Evolutionary conservation across 2,797 vertebrate genomes (phyloP).

Genomic region (Lindbergichthys nudifrons): DNA sequence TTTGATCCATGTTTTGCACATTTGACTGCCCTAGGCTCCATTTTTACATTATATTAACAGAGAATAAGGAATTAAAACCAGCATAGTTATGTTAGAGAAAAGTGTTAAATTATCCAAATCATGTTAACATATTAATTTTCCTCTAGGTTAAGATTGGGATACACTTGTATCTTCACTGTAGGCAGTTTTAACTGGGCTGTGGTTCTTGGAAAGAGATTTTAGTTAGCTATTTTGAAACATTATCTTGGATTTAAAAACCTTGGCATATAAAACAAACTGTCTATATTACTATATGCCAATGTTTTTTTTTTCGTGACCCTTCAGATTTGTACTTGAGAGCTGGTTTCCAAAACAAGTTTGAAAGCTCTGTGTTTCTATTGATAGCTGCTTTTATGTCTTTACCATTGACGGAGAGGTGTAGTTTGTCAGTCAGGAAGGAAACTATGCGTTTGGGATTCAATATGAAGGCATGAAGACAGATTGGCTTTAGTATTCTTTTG

Average conservation of each 20-base stretch:
- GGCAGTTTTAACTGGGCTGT: background rate
- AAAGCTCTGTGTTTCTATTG: background rate
- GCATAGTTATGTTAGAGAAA: background rate
- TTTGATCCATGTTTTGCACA: background rate
- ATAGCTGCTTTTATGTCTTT: background rate
- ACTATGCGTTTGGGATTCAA: background rate
- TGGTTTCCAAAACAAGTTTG: background rate
- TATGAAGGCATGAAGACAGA: background rate
- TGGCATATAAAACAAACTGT: background rate
- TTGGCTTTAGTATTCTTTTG: background rate
- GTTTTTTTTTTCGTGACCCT: background rate
- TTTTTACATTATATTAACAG: background rate
- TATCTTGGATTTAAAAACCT: background rate
- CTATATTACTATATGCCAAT: background rate
- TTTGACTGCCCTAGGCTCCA: background rate
- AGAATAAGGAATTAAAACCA: background rate
- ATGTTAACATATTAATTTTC: background rate
- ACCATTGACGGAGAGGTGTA: background rate
- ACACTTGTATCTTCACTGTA: too few relatives aligned
- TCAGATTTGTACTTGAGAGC: background rate
- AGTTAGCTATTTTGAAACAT: background rate
- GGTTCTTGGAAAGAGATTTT: background rate
- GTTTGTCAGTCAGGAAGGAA: background rate
- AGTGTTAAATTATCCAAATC: background rate
- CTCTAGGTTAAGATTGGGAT: background rate